Conservation (phyloP, 2,888 invertebrate genomes). For the Nipponacmea schrenckii region DNA sequence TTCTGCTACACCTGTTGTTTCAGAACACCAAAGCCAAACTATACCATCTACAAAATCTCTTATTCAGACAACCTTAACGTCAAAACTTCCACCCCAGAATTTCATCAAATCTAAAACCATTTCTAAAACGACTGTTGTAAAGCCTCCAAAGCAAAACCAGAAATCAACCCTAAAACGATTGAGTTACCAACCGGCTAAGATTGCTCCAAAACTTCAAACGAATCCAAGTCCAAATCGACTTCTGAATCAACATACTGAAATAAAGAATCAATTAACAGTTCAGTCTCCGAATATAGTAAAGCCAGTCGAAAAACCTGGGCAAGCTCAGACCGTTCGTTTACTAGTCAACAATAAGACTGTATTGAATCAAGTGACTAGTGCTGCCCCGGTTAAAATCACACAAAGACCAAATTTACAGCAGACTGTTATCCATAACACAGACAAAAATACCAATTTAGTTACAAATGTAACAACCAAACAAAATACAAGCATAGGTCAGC, state of each 20-base stretch:
- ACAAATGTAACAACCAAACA: not conserved
- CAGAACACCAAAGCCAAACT: not conserved
- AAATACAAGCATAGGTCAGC: not conserved
- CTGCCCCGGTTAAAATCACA: not conserved
- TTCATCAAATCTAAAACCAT: not conserved
- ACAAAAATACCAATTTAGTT: not conserved
- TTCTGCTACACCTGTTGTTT: not conserved
- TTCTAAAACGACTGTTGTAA: not conserved
- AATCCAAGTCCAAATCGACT: not conserved
- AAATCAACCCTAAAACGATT: not conserved
- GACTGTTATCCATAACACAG: not conserved
- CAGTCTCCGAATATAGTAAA: not conserved
- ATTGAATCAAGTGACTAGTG: not conserved
- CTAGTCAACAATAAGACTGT: constrained; percentile 3
- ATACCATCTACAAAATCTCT: not conserved
- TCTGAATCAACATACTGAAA: not conserved
- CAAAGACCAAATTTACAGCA: not conserved
- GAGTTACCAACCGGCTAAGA: not conserved
- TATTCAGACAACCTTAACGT: not conserved
- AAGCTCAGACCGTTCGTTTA: not conserved
- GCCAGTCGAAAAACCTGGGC: not conserved
- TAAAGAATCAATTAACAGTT: not conserved
- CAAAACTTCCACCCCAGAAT: not conserved
- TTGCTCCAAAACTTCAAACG: not conserved
- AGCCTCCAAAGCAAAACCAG: not conserved